A percentile compares a stretch with the other conserved stretches of the same genome.
phyloP scores from a whole-genome alignment of 2,113 vertebrate genomes.

The Poecilia latipinna region DNA sequence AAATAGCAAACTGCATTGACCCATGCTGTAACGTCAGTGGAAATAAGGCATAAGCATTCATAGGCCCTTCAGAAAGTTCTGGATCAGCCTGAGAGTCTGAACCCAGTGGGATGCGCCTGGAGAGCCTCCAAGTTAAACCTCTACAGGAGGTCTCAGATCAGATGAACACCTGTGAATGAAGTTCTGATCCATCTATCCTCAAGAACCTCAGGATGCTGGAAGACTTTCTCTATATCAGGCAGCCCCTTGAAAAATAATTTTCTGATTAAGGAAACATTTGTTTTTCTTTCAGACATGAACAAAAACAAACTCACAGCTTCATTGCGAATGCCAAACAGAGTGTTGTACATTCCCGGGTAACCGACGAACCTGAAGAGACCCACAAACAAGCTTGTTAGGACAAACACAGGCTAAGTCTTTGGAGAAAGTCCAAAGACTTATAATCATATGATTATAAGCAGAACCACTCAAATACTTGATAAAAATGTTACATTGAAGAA shows the following conservation, averaged over 20 bases:
- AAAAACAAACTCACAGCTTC: conserved; percentile 79
- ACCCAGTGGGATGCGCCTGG: not conserved
- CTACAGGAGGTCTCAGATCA: not conserved
- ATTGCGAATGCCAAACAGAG: conserved; percentile 80
- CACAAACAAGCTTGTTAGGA: conserved; percentile 3
- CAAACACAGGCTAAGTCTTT: not conserved
- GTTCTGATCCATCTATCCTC: not conserved
- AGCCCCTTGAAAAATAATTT: not conserved
- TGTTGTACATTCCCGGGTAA: conserved; percentile 81
- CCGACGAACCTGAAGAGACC: conserved; percentile 77
- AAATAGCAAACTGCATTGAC: too few relatives aligned
- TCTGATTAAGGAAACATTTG: not conserved
- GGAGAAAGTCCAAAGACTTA: too few relatives aligned
- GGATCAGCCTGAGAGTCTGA: not conserved
- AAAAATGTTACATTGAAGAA: not conserved
- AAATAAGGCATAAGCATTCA: not conserved
- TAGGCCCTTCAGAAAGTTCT: not conserved
- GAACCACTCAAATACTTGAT: not conserved
- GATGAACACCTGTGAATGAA: not conserved
- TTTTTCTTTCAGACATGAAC: not conserved
- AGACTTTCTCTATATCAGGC: not conserved
- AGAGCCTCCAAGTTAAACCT: not conserved
- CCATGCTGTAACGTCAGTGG: too few relatives aligned
- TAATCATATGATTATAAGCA: not conserved
- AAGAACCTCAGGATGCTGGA: not conserved